These are phyloP conservation scores for Lycodopsis pacificus DNA, from an alignment of 2,797 vertebrate genomes.

Conservation along the genomic window DNA sequence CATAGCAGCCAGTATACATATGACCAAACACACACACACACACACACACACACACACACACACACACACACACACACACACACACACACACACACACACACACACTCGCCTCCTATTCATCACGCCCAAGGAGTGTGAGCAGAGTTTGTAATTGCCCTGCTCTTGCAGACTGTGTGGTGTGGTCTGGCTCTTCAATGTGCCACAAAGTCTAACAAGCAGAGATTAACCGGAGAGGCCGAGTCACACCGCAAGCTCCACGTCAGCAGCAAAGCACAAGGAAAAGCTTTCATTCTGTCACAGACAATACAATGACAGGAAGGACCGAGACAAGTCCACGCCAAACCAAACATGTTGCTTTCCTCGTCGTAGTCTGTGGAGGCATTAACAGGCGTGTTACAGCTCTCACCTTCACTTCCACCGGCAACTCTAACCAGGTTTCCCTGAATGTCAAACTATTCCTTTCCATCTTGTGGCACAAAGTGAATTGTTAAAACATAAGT, in stretches of 20 bases:
- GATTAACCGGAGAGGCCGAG: conserved; percentile 87
- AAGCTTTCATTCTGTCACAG: conserved; percentile 68
- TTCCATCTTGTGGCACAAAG: background rate
- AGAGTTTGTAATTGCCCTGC: conserved; percentile 70
- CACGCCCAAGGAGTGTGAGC: conserved; percentile 38
- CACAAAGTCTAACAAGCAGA: conserved; percentile 71
- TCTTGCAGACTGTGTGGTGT: conserved; percentile 57
- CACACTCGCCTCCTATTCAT: conserved; percentile 41
- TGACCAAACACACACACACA: conserved; percentile 21
- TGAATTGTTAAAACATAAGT: background rate
- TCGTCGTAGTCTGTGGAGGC: background rate
- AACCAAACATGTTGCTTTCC: background rate
- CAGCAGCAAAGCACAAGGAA: conserved; percentile 86
- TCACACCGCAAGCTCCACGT: conserved; percentile 86
- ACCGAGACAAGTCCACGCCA: background rate
- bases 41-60: conserved; percentile 32
- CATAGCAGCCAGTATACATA: background rate
- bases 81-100: conserved; percentile 20
- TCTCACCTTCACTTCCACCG: background rate
- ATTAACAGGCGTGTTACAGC: background rate
- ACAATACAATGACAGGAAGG: background rate
- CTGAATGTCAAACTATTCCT: background rate
- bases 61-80: conserved; percentile 24
- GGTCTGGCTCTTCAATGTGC: conserved; percentile 57
- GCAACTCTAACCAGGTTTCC: background rate